Base-by-base conservation (phyloP, 2,113 vertebrate species). In the Speoplatyrhinus poulsoni region DNA sequence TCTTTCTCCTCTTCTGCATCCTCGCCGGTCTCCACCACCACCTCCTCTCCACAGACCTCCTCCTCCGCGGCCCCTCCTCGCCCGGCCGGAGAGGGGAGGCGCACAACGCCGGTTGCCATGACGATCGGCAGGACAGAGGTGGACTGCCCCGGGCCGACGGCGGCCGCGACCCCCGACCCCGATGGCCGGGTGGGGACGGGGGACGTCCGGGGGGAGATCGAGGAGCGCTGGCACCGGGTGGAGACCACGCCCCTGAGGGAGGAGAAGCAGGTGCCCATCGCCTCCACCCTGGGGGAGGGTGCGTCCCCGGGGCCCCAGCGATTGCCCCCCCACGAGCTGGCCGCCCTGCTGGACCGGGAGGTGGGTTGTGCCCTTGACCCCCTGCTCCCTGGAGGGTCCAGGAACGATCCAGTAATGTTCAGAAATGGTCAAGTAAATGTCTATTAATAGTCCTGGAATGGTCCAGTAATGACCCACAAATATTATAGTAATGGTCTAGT, bases 171-270 rank as follows among this genome's bases (percentile, higher is more conserved):
- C 16, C 59, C 49, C 33, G 82, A 75, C 8, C 11, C 55, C 4
- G 1, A 66, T 65, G n/a, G 26, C 49, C n/a, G 36, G 46, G 53
- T 17, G 59, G n/a, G 65, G 62, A 26, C 80, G 66, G 36, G 64
- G 70, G 94, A 91, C 0, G 95, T 96, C 52, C 94, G 93, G 0
- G 95, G 95, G 72, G 96, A 98, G 87, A 99, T 99, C 0, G 97
- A 99, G 83, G 95, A 98, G 70, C 93, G 95, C 54, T 99, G 98
- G 98, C 96, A 98, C 82, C 95, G 98, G 73, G 97, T 99, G 79
- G 97, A 99, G 90, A 96, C 94, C 16, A 99, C 95, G 0, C 96
- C 96, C 0, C 88, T 99, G 49, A 92, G 98, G 54, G 97, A 98
- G 73, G 96, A 98, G 86, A 99, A 96, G 80, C 98, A 98, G 85